Base-by-base conservation (phyloP, 2,113 vertebrate species). In the Megaceryle torquata region DNA sequence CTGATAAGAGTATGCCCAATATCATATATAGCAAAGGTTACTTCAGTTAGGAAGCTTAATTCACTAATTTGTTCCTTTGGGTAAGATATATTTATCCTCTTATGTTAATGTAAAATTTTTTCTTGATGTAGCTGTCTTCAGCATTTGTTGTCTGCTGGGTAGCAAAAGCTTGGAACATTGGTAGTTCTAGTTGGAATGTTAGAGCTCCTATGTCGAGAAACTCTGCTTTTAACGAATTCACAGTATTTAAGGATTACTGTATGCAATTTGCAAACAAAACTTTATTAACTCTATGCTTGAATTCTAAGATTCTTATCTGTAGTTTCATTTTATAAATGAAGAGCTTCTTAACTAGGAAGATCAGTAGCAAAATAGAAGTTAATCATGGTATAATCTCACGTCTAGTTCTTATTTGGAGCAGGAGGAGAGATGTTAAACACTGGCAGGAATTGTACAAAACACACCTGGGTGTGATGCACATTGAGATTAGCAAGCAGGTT, bases 381-480 rank as follows among this genome's bases (percentile, higher is more conserved):
- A 25, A 37, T 82, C 22, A 16, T 71, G 28, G 21, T 5, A 5
- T 67, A 50, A 64, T 13, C 15, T 85, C 25, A 15, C 10, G 10
- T 21, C 29, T 41, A 1, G 25, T 70, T 57, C 10, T 31, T 59
- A 9, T 1, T 57, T 86, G 35, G 29, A 60, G 14, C 59, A 65
- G 51, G 43, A 89, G 22, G 35, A 46, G 10, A 48, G 15, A 24
- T 64, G 17, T 88, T 79, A n/a, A 74, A 35, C 24, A 29, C 15
- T 46, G n/a, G 12, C 22, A 82, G 65, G 21, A 68, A 8, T 48
- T 51, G 20, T 48, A 21, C 17, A 33, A 35, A 91, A 93, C 31
- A 48, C 48, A 10, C 16, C 54, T 16, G 14, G 26, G 20, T 78
- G 2, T 22, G 54, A 5, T 56, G 20, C 33, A 39, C 0, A 0